Conservation (phyloP, 2,888 invertebrate species). For the Calliphora vomitoria region DNA sequence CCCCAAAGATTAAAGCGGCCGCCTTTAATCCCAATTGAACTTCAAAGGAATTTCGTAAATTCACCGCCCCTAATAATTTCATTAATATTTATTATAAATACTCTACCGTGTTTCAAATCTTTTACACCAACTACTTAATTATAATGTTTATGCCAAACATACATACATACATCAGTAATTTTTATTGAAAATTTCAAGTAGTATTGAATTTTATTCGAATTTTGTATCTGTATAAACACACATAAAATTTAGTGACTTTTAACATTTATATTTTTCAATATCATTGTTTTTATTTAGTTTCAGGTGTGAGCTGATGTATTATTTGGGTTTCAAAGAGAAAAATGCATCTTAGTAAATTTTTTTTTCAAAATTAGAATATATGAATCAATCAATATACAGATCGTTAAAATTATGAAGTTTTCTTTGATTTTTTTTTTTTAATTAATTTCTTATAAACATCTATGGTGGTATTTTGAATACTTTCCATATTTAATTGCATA, state of each 20-base stretch:
- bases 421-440: constrained; percentile 45
- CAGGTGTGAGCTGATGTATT: constrained; percentile 60
- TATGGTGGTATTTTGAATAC: not conserved
- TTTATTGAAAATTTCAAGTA: constrained; percentile 12
- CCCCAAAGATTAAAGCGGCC: constrained; percentile 77
- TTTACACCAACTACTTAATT: not conserved
- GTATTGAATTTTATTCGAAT: not conserved
- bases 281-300: constrained; percentile 30
- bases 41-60: constrained; percentile 67
- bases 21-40: constrained; percentile 74
- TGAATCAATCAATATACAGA: constrained; percentile 38
- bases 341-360: not conserved
- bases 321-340: constrained; percentile 18
- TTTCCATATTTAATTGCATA: not conserved
- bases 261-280: constrained; percentile 18
- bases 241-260: constrained; percentile 37
- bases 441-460: not conserved
- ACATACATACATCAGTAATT: not conserved
- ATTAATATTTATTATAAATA: constrained; percentile 26
- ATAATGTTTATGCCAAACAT: constrained; percentile 2
- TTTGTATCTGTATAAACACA: not conserved
- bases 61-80: constrained; percentile 57
- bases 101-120: not conserved
- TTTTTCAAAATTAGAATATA: not conserved
- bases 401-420: constrained; percentile 4